phyloP scores from a whole-genome alignment of 2,797 vertebrate species.

The Numenius phaeopus region DNA sequence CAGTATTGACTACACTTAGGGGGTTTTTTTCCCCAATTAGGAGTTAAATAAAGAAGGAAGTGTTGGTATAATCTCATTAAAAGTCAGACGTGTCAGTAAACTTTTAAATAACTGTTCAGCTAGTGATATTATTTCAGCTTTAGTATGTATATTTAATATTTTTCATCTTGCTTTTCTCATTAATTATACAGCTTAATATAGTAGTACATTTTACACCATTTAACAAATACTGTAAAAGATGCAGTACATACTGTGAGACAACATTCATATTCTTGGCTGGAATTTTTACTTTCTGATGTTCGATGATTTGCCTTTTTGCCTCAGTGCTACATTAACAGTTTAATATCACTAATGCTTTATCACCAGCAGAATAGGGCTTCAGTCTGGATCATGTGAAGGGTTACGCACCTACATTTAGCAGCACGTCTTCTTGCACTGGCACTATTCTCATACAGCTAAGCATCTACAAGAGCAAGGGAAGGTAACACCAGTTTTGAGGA shows the following conservation, averaged over 20 bases:
- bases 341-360: neutral
- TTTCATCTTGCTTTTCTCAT: neutral
- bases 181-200: neutral
- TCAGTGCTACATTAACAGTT: neutral
- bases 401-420: neutral
- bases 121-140: neutral
- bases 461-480: neutral
- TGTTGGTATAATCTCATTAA: neutral
- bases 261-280: neutral
- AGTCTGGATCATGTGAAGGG: neutral
- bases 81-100: neutral
- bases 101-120: neutral
- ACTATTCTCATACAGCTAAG: neutral
- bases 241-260: neutral
- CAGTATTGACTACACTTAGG: neutral
- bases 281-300: neutral
- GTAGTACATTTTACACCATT: neutral
- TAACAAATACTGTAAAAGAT: neutral
- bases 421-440: neutral
- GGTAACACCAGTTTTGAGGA: neutral
- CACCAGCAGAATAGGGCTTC: neutral
- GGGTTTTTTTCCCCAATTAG: neutral
- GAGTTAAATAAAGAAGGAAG: neutral
- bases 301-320: neutral
- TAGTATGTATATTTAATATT: neutral